Evolutionary conservation across 2,113 vertebrate genomes (phyloP).

Genomic region (Microtus richardsoni): DNA sequence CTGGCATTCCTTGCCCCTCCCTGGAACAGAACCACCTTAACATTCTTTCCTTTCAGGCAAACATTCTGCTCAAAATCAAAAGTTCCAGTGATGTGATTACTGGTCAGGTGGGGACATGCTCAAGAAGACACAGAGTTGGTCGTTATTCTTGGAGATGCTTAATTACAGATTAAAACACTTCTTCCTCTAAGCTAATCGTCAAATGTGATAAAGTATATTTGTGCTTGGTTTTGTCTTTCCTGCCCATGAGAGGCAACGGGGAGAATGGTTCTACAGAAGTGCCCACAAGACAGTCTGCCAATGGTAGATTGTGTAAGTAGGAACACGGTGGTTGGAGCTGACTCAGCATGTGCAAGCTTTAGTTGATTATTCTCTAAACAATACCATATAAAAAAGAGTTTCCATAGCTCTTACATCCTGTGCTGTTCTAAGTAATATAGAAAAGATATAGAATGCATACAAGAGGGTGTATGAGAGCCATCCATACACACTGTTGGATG

Average conservation of each 20-base stretch:
- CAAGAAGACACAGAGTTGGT: neutral
- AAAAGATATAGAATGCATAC: neutral
- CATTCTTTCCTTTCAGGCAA: constrained; percentile 10
- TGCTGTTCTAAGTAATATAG: neutral
- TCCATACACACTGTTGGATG: neutral
- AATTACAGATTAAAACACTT: neutral
- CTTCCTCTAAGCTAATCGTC: neutral
- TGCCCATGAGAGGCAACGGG: neutral
- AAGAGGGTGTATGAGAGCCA: neutral
- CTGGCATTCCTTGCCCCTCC: constrained; percentile 1
- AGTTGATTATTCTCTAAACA: neutral
- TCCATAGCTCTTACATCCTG: neutral
- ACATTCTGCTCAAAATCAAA: neutral
- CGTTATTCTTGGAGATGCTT: neutral
- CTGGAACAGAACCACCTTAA: neutral
- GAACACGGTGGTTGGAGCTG: neutral
- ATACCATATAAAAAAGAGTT: neutral
- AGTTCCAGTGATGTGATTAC: neutral
- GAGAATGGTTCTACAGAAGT: neutral
- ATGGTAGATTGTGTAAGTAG: neutral
- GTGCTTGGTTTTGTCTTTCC: neutral
- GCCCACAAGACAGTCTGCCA: neutral
- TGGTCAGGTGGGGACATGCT: neutral
- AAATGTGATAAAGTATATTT: neutral
- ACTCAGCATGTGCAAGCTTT: neutral